These are phyloP conservation scores for Drosophila micromelanica DNA, from an alignment of 1,140 invertebrate genomes.

Conservation along the genomic window DNA sequence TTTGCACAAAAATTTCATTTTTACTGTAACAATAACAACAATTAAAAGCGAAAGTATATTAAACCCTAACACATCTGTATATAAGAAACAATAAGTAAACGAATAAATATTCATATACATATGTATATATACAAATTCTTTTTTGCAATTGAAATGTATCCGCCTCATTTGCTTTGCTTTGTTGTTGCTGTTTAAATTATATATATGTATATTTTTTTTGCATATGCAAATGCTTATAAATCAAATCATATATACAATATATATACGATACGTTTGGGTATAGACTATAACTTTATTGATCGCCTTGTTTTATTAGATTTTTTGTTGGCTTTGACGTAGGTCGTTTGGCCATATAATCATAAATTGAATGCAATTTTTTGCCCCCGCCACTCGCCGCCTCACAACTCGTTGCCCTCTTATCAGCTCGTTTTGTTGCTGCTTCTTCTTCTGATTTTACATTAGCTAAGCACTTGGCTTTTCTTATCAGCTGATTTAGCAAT, in stretches of 20 bases:
- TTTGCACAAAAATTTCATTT: conserved; percentile 46
- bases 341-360: conserved; percentile 41
- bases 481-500: conserved; percentile 54
- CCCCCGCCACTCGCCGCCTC: neutral
- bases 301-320: conserved; percentile 28
- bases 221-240: conserved; percentile 12
- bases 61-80: conserved; percentile 27
- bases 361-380: conserved; percentile 50
- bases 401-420: conserved; percentile 52
- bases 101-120: conserved; percentile 13
- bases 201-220: neutral
- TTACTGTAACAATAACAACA: conserved; percentile 41
- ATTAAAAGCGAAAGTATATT: conserved; percentile 75
- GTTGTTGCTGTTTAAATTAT: neutral
- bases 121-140: neutral
- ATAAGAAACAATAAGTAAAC: conserved; percentile 28
- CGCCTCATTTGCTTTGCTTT: neutral
- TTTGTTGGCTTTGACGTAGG: conserved; percentile 57
- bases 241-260: neutral
- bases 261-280: neutral
- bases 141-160: conserved; percentile 20
- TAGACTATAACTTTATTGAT: conserved; percentile 18
- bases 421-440: conserved; percentile 42
- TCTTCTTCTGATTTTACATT: conserved; percentile 34
- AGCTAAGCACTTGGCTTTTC: conserved; percentile 54